These are phyloP conservation scores for Heliconius eleuchia DNA, from an alignment of 1,140 invertebrate genomes.

Conservation along the genomic window DNA sequence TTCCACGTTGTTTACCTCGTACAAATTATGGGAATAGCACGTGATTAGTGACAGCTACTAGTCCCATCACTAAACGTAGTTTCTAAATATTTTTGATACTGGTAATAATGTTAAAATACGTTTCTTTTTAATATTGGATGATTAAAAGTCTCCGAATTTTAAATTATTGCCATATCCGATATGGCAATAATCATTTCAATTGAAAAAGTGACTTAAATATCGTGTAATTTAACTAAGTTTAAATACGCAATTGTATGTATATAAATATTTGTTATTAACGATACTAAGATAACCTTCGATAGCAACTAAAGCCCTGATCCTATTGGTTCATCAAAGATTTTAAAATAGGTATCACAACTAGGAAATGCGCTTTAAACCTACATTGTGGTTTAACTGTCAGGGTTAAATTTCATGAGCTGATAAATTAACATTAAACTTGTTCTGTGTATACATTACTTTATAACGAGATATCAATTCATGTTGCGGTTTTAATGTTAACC, in stretches of 20 bases:
- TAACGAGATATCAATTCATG: background rate
- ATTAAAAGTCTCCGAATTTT: too few species aligned
- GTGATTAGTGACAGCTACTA: slow-evolving; percentile 30
- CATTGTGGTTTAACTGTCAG: slow-evolving; percentile 55
- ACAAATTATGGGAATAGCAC: slow-evolving; percentile 45
- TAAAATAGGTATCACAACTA: slow-evolving; percentile 47
- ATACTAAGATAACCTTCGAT: background rate
- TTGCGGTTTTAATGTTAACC: slow-evolving; percentile 7
- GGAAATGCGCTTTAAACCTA: slow-evolving; percentile 57
- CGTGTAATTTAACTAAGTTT: background rate
- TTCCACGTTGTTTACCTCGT: slow-evolving; percentile 53
- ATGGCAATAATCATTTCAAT: background rate
- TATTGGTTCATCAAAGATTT: background rate
- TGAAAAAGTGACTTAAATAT: background rate
- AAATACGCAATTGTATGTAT: background rate
- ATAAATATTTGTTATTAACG: background rate
- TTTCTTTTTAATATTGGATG: too few species aligned
- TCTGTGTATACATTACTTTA: background rate
- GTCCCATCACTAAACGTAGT: background rate
- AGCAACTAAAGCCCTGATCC: background rate
- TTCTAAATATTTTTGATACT: background rate
- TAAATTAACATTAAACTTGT: slow-evolving; percentile 16
- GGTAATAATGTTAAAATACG: too few species aligned
- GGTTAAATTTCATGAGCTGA: slow-evolving; percentile 43
- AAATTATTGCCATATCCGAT: too few species aligned